Percentiles rank a stretch among this genome's conserved stretches.
Conservation (phyloP, 2,888 invertebrate species). For the Cryptosula pallasiana region DNA sequence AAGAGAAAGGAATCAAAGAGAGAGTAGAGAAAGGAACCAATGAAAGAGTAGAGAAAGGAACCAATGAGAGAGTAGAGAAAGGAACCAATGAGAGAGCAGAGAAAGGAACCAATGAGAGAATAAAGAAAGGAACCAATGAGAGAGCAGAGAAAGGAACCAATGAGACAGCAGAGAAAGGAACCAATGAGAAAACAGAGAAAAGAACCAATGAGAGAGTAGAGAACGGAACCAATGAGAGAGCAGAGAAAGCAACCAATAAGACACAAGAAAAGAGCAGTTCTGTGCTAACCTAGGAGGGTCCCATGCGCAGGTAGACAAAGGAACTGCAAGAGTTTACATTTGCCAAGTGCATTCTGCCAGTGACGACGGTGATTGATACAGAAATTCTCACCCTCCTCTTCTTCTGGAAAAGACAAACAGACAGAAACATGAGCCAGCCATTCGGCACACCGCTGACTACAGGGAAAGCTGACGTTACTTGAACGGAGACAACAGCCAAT, state of each 20-base stretch:
- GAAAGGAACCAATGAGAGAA: background rate
- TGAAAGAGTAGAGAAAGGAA: background rate
- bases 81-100: background rate
- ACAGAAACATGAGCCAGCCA: no score
- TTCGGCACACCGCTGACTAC: no score
- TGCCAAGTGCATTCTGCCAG: slow-evolving; percentile 85
- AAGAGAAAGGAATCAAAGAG: background rate
- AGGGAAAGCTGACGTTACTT: no score
- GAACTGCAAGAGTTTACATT: slow-evolving; percentile 66
- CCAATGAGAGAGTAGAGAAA: background rate
- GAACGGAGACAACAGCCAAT: no score
- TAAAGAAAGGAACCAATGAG: background rate
- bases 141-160: background rate
- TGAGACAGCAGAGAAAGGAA: background rate
- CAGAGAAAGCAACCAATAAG: background rate
- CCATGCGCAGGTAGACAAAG: slow-evolving; percentile 59
- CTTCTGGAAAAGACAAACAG: background rate
- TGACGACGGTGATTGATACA: slow-evolving; percentile 70
- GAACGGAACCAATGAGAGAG: background rate
- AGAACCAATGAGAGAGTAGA: background rate
- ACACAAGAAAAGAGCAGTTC: background rate
- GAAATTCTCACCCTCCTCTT: background rate
- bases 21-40: background rate
- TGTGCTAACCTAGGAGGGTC: slow-evolving; percentile 58
- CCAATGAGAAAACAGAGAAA: background rate